phyloP scores from a whole-genome alignment of 1,140 invertebrate genomes.

The Micrasema minimum region DNA sequence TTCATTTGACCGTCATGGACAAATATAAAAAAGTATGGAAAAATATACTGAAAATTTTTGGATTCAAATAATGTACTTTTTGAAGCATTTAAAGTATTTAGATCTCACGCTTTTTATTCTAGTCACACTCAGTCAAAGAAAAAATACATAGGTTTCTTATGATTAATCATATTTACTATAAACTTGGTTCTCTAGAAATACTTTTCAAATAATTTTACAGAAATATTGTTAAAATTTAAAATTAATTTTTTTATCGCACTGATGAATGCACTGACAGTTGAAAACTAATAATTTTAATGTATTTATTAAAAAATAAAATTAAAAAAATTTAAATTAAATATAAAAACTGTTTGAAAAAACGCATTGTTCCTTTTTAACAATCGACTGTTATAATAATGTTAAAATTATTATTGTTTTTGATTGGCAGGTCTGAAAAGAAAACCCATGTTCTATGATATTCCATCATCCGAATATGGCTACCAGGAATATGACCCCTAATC shows the following conservation, averaged over 20 bases:
- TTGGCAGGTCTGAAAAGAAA: conserved; percentile 48
- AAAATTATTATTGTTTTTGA: conserved; percentile 25
- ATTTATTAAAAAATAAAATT: not conserved
- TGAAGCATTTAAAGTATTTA: not conserved
- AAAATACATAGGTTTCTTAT: too few species aligned
- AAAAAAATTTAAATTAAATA: not conserved
- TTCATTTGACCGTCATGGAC: not conserved
- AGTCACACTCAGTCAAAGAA: not conserved
- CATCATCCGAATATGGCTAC: conserved; percentile 26
- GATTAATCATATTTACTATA: not conserved
- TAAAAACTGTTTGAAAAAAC: too few species aligned
- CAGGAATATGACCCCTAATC: conserved; percentile 44
- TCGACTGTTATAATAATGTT: too few species aligned
- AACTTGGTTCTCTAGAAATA: not conserved
- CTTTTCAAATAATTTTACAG: not conserved
- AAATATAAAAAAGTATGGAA: not conserved
- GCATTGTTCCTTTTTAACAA: too few species aligned
- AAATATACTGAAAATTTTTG: not conserved
- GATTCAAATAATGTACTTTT: not conserved
- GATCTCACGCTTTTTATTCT: not conserved
- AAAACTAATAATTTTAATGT: not conserved
- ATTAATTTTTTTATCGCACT: not conserved
- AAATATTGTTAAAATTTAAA: too few species aligned
- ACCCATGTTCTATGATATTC: conserved; percentile 44
- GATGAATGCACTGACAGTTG: not conserved